These are phyloP conservation scores for Drosophila pseudoobscura DNA, from an alignment of 1,140 invertebrate species.

Conservation along the genomic window DNA sequence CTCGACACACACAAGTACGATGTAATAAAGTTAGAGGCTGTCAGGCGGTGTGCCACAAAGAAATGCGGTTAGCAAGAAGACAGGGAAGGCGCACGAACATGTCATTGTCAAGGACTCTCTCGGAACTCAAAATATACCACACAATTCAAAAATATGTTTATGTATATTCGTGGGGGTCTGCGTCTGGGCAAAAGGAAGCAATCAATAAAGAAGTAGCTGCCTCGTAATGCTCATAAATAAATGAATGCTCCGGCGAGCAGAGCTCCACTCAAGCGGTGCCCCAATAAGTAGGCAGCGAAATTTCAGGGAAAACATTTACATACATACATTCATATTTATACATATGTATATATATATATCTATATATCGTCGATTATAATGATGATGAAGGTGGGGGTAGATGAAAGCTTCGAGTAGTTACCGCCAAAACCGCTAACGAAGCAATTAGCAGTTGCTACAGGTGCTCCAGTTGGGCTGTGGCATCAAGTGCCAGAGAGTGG, in stretches of 20 bases:
- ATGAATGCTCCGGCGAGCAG: slow-evolving; percentile 43
- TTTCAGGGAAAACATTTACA: no score
- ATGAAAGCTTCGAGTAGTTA: slow-evolving; percentile 18
- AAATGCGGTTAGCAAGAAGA: slow-evolving; percentile 64
- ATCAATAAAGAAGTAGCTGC: slow-evolving; percentile 64
- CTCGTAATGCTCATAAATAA: slow-evolving; percentile 63
- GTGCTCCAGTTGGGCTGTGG: no score
- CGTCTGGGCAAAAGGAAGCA: slow-evolving; percentile 30
- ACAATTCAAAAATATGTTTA: neutral
- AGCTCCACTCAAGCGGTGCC: neutral
- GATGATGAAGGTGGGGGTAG: neutral
- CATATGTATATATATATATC: no score
- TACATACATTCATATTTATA: no score
- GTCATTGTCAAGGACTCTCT: slow-evolving; percentile 47
- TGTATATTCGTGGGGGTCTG: slow-evolving; percentile 3
- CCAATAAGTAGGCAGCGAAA: no score
- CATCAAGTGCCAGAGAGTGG: no score
- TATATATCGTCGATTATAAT: neutral
- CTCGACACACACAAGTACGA: slow-evolving; percentile 67
- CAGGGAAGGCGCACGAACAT: slow-evolving; percentile 25
- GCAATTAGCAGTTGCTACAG: slow-evolving; percentile 54
- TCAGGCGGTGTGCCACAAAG: slow-evolving; percentile 64
- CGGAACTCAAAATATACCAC: slow-evolving; percentile 27
- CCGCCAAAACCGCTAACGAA: slow-evolving; percentile 66
- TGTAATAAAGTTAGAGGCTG: slow-evolving; percentile 75